Base-by-base conservation (phyloP, 2,113 vertebrate genomes). In the Petrocephalus microphthalmus region DNA sequence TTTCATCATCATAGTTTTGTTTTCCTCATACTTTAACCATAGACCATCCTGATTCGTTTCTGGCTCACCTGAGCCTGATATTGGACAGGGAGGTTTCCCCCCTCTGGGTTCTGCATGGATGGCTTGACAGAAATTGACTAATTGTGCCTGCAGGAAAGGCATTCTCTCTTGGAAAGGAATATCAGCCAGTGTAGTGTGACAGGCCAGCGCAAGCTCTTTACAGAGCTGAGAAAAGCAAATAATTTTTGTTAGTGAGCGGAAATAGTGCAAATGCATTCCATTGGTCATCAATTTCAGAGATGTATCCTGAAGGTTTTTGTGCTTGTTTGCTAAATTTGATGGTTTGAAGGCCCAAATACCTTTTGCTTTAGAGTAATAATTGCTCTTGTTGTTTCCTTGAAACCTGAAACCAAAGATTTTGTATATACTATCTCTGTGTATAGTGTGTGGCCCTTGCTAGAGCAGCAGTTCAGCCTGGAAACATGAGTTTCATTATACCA, bases 11-110 rank as follows among this genome's bases (percentile, higher is more conserved):
- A 53, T n/a, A 29, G n/a, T 53, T 25, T 54, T 47, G 51, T 85
- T 85, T 85, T 85, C 83, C 83, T 33, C 49, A 53, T 53, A 51
- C 83, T 85, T 85, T 85, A 85, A 85, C 83, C 83, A n/a, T 52
- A 53, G 20, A 53, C 47, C n/a, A n/a, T 53, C 25, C 83, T 33
- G 83, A 85, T 53, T 85, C 83, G 29, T 53, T 53, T 85, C 51
- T 53, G n/a, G 51, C 83, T 85, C 49, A 53, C 83, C 83, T 85
- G 83, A 85, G 83, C 83, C 83, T 85, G 83, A 85, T 53, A 85
- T 85, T 85, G 83, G 25, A 51, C 83, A 85, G 47, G 51, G 49
- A 85, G 83, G 51, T n/a, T 29, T 85, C 51, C 42, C 49, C 10
- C 83, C 51, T 85, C 29, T 29, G 83, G 83, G 83, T 53, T 53